A percentile compares a stretch with the other conserved stretches of the same genome.
Conservation (phyloP, 2,113 vertebrate genomes). For the Panthera leo region DNA sequence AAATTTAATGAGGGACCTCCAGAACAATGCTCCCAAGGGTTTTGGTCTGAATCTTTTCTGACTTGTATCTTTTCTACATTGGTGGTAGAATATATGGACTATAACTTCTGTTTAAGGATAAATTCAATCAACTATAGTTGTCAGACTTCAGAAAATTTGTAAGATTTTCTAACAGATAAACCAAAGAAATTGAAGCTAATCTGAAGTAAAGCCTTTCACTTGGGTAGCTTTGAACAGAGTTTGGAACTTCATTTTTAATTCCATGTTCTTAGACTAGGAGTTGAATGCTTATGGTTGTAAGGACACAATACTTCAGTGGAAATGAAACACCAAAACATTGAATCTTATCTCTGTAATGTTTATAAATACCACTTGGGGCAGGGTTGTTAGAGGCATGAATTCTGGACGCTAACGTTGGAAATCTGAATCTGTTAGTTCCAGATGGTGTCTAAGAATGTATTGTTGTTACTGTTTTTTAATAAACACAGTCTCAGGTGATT, state of each 20-base stretch:
- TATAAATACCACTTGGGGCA: neutral
- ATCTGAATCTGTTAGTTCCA: neutral
- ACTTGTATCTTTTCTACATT: neutral
- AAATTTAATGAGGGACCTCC: neutral
- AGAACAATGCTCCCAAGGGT: neutral
- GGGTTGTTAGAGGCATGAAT: neutral
- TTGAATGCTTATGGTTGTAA: neutral
- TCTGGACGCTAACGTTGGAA: neutral
- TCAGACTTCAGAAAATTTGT: conserved; percentile 2
- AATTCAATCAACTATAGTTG: neutral
- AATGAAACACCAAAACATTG: neutral
- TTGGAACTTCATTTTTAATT: neutral
- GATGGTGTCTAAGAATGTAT: neutral
- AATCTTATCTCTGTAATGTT: neutral
- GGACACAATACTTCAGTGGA: neutral
- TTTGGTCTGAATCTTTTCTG: neutral
- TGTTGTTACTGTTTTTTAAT: neutral
- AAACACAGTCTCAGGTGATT: too few relatives aligned
- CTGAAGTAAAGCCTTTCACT: neutral
- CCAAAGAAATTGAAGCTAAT: neutral
- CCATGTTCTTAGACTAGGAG: neutral
- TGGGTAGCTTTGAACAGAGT: neutral
- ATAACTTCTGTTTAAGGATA: neutral
- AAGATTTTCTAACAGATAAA: neutral
- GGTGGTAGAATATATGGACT: neutral